These are phyloP conservation scores for Portevinia maculata DNA, from an alignment of 2,888 invertebrate genomes.

Conservation along the genomic window DNA sequence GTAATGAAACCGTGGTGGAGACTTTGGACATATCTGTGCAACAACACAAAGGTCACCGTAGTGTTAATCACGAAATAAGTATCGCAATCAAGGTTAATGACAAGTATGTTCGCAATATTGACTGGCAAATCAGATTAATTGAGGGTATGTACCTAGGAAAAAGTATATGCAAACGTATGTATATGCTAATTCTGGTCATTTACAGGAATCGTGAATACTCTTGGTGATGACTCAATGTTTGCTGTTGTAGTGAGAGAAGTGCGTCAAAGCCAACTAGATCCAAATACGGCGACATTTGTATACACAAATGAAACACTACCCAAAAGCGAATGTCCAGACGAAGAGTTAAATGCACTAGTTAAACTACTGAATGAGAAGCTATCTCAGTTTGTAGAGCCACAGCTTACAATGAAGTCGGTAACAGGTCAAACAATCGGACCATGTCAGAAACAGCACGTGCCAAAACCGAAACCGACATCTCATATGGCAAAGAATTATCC, in stretches of 20 bases:
- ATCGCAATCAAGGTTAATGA: conserved; percentile 87
- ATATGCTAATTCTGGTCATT: conserved; percentile 1
- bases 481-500: conserved; percentile 86
- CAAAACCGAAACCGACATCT: conserved; percentile 84
- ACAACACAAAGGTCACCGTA: conserved; percentile 90
- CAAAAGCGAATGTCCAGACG: conserved; percentile 89
- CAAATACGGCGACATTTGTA: conserved; percentile 86
- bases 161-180: background rate
- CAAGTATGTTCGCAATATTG: conserved; percentile 87
- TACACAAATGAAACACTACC: conserved; percentile 92
- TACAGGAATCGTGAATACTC: conserved; percentile 81
- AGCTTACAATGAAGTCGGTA: conserved; percentile 87
- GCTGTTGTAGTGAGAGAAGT: conserved; percentile 82
- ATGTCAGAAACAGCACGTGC: conserved; percentile 85
- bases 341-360: conserved; percentile 87
- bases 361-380: conserved; percentile 84
- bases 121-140: conserved; percentile 90
- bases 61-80: conserved; percentile 92
- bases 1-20: conserved; percentile 88
- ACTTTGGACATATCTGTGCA: conserved; percentile 91
- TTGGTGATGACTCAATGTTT: conserved; percentile 81
- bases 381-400: conserved; percentile 86
- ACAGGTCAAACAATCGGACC: conserved; percentile 87
- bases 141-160: conserved; percentile 80
- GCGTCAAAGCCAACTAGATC: conserved; percentile 80